Conservation (phyloP, 2,113 vertebrate species). For the Dipodomys spectabilis region DNA sequence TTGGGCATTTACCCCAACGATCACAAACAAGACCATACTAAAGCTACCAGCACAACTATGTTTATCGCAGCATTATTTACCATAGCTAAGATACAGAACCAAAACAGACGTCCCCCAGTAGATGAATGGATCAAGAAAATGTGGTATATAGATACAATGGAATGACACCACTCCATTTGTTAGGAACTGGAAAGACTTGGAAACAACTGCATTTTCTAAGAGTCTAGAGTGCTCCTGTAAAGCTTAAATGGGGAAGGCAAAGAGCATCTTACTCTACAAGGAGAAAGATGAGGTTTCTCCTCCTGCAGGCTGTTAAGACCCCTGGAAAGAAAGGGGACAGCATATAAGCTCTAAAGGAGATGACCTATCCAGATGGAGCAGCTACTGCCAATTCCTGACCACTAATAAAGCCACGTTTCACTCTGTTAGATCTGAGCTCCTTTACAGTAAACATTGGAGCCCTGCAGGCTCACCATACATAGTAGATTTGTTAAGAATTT, state of each 20-base stretch:
- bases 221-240: accelerated
- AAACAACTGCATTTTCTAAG: not conserved
- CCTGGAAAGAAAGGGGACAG: not conserved
- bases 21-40: too few species aligned
- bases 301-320: not conserved
- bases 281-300: not conserved
- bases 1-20: too few species aligned
- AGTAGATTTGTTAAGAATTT: not conserved
- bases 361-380: not conserved
- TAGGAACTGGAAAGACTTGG: too few species aligned
- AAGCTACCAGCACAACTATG: too few species aligned
- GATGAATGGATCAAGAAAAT: too few species aligned
- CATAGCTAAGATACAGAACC: too few species aligned
- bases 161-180: too few species aligned
- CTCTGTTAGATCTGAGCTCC: not conserved
- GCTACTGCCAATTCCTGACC: not conserved
- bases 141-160: too few species aligned
- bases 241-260: accelerated
- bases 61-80: too few species aligned
- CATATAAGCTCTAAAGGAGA: not conserved
- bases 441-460: not conserved
- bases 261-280: not conserved
- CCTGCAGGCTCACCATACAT: not conserved
- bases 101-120: too few species aligned
- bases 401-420: accelerated